Evolutionary conservation across 1,140 invertebrate species (phyloP).

Genomic region (Olivierus martensii): DNA sequence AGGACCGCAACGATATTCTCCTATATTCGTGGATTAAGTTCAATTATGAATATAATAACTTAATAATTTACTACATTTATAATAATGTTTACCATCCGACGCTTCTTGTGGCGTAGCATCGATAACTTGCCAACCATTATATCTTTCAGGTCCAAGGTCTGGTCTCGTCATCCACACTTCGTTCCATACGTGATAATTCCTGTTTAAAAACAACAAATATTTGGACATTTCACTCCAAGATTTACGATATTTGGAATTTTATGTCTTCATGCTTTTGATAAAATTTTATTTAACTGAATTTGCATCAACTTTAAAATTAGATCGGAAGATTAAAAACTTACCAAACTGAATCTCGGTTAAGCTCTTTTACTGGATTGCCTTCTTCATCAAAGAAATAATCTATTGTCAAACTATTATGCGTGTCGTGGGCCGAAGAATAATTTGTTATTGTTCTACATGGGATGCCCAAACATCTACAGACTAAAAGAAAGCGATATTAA

Average conservation of each 20-base stretch:
- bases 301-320: too few species aligned
- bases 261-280: too few species aligned
- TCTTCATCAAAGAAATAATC: conserved; percentile 49
- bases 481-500: conserved; percentile 26
- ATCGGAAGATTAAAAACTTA: neutral
- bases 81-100: conserved; percentile 30
- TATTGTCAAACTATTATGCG: conserved; percentile 51
- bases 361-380: conserved; percentile 30
- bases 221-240: too few species aligned
- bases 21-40: neutral
- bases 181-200: conserved; percentile 90
- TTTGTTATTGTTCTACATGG: conserved; percentile 52
- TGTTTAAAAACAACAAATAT: too few species aligned
- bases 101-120: conserved; percentile 83
- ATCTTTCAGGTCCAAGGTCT: conserved; percentile 45
- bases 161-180: conserved; percentile 81
- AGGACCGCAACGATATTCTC: conserved; percentile 67
- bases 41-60: neutral
- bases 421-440: conserved; percentile 58
- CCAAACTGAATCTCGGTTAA: conserved; percentile 19
- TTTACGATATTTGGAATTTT: too few species aligned
- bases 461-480: conserved; percentile 52
- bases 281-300: too few species aligned
- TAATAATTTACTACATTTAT: neutral
- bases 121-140: conserved; percentile 78